These are phyloP conservation scores for Pseudonaja textilis DNA, from an alignment of 2,113 vertebrate species.

Conservation along the genomic window DNA sequence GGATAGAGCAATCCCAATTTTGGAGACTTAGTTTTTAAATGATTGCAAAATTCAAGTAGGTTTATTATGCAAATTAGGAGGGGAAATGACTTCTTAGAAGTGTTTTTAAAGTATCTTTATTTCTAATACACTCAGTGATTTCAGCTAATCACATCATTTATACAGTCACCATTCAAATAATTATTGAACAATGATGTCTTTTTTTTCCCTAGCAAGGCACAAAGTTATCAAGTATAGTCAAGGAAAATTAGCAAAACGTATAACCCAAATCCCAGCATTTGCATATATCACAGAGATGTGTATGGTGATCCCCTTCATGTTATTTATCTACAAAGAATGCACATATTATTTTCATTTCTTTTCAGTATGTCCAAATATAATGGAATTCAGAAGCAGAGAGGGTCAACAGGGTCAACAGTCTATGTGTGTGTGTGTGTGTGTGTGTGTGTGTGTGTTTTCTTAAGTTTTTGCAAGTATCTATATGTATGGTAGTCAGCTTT, in stretches of 20 bases:
- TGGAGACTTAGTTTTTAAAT: not conserved
- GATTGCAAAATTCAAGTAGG: not conserved
- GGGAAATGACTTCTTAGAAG: not conserved
- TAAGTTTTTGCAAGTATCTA: too few relatives aligned
- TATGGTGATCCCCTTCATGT: not conserved
- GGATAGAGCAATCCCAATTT: not conserved
- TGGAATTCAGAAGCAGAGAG: not conserved
- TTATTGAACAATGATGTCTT: conserved; percentile 54
- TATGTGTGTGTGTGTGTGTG: not conserved
- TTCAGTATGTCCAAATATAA: not conserved
- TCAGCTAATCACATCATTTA: conserved; percentile 53
- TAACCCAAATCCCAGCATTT: conserved; percentile 31
- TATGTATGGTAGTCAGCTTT: too few relatives aligned
- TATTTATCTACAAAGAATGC: conserved; percentile 23
- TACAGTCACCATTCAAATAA: conserved; percentile 58
- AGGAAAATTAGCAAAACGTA: conserved; percentile 48
- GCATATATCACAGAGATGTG: conserved; percentile 5
- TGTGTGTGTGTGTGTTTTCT: too few relatives aligned
- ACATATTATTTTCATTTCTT: conserved; percentile 37
- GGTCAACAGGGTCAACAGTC: not conserved
- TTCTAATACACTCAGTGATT: conserved; percentile 51
- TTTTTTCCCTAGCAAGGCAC: conserved; percentile 41
- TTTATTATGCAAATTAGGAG: conserved; percentile 38
- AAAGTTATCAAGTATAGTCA: conserved; percentile 64
- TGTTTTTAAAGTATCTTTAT: conserved; percentile 28